Evolutionary conservation across 2,888 invertebrate species (phyloP).

Genomic region (Brachypterus glaber): DNA sequence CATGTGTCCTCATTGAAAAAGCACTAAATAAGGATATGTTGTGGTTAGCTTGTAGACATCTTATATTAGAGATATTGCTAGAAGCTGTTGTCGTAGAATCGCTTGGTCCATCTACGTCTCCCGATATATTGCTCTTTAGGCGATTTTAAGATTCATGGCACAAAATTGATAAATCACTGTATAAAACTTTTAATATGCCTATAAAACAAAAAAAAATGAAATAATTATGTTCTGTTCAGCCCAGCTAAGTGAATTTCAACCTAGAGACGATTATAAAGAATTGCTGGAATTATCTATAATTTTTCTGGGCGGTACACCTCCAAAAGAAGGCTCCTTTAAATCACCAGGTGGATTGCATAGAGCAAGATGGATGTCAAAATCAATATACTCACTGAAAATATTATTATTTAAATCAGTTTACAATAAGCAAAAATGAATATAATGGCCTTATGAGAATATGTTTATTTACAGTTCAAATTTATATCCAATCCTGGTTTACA

Average conservation of each 20-base stretch:
- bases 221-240: conserved; percentile 2
- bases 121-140: conserved; percentile 13
- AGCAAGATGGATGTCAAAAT: conserved; percentile 24
- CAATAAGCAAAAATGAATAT: conserved; percentile 12
- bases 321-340: conserved; percentile 15
- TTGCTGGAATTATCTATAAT: conserved; percentile 18
- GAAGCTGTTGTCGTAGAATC: conserved; percentile 10
- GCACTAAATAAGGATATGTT: conserved; percentile 9
- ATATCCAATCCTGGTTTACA: conserved; percentile 8
- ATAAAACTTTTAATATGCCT: neutral
- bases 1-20: conserved; percentile 13
- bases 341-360: conserved; percentile 21
- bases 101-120: conserved; percentile 8
- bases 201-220: neutral
- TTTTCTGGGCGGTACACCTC: conserved; percentile 18
- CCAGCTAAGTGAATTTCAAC: conserved; percentile 13
- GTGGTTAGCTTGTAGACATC: conserved; percentile 16
- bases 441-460: neutral
- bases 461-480: neutral
- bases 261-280: conserved; percentile 21
- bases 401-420: conserved; percentile 17
- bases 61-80: conserved; percentile 15
- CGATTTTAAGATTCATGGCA: conserved; percentile 9
- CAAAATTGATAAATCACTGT: conserved; percentile 7
- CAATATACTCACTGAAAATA: conserved; percentile 21